These are phyloP conservation scores for Ceratoteleas bidentatus DNA, from an alignment of 1,140 invertebrate species.

Conservation along the genomic window DNA sequence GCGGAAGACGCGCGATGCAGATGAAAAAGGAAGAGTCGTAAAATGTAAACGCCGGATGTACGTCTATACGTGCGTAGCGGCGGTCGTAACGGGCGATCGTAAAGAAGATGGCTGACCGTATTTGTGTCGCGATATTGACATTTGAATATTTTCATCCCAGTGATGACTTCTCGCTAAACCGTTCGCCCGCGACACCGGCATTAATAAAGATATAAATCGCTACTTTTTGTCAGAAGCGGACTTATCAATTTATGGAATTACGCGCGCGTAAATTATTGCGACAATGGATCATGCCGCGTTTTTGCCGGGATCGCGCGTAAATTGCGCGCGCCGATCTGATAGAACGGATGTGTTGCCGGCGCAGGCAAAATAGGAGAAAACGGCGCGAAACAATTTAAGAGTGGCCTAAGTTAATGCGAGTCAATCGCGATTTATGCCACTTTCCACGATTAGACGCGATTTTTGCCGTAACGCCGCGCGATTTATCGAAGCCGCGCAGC, in stretches of 20 bases:
- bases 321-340: slow-evolving; percentile 51
- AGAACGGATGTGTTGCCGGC: slow-evolving; percentile 26
- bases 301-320: slow-evolving; percentile 23
- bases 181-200: slow-evolving; percentile 50
- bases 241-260: slow-evolving; percentile 65
- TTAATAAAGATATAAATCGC: slow-evolving; percentile 69
- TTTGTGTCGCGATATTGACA: slow-evolving; percentile 72
- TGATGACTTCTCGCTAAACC: slow-evolving; percentile 67
- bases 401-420: slow-evolving; percentile 31
- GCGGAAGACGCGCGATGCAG: slow-evolving; percentile 54
- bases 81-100: slow-evolving; percentile 73
- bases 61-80: slow-evolving; percentile 69
- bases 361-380: slow-evolving; percentile 25
- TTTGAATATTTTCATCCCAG: slow-evolving; percentile 76
- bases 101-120: slow-evolving; percentile 71
- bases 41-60: slow-evolving; percentile 75
- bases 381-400: slow-evolving; percentile 52
- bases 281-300: slow-evolving; percentile 52
- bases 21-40: slow-evolving; percentile 69
- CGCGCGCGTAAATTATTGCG: slow-evolving; percentile 50
- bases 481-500: slow-evolving; percentile 19
- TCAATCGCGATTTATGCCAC: slow-evolving; percentile 46
- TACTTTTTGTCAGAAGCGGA: slow-evolving; percentile 51
- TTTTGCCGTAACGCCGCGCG: slow-evolving; percentile 18
- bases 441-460: slow-evolving; percentile 40